Conservation (phyloP, 2,113 vertebrate genomes). For the Hippocampus barbouri region DNA sequence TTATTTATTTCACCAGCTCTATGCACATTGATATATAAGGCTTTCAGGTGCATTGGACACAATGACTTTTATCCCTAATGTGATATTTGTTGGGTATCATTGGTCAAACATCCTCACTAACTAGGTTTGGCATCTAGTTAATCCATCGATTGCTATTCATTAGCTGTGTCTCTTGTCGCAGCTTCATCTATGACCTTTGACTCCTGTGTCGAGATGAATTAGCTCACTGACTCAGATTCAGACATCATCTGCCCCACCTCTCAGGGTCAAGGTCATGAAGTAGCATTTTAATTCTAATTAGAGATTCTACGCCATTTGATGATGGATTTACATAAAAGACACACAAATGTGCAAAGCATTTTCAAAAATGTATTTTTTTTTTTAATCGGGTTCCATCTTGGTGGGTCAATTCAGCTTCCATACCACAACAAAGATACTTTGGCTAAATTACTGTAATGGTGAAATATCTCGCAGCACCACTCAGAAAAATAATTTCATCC, state of each 20-base stretch:
- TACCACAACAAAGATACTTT: conserved; percentile 8
- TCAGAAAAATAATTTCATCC: conserved; percentile 57
- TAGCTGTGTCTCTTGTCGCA: conserved; percentile 56
- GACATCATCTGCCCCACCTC: conserved; percentile 55
- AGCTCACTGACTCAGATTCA: conserved; percentile 60
- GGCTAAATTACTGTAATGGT: conserved; percentile 40
- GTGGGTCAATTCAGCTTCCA: conserved; percentile 20
- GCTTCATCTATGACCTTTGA: conserved; percentile 67
- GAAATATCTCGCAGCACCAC: conserved; percentile 44
- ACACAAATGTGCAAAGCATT: background rate
- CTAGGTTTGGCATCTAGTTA: conserved; percentile 49
- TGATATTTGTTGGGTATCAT: conserved; percentile 45
- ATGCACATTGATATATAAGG: conserved; percentile 23
- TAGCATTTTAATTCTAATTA: conserved; percentile 48
- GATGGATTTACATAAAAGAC: conserved; percentile 6
- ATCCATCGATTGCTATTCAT: conserved; percentile 71
- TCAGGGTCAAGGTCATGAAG: conserved; percentile 66
- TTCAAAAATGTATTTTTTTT: background rate
- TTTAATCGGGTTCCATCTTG: conserved; percentile 5
- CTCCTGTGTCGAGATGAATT: conserved; percentile 60
- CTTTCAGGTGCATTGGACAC: conserved; percentile 16
- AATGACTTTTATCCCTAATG: conserved; percentile 29
- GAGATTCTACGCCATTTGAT: conserved; percentile 33
- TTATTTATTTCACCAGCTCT: background rate
- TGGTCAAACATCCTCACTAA: conserved; percentile 39